Evolutionary conservation across 2,797 vertebrate genomes (phyloP), one percentile per base, ranked within the genome.

Genomic region (Megaceryle alcyon): DNA sequence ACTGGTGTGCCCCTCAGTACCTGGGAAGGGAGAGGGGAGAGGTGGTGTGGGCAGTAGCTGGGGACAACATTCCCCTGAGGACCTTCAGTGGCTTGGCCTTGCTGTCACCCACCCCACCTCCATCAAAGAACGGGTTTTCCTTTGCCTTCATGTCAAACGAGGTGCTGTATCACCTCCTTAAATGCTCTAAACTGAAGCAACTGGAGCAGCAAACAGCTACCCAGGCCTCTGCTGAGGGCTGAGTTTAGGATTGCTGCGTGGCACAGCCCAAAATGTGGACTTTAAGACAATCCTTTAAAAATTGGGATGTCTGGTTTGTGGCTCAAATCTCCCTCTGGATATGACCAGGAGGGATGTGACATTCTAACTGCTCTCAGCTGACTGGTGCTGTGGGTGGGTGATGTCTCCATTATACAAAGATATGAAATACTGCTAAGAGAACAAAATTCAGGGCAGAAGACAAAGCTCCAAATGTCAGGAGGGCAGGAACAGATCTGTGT

Each of bases 101-200:
- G 0, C 7, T 46, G 8, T 5, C 19, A 20, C 31, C 15, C 7
- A 5, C 14, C 28, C 7, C 14, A 35, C 5, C 14, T 75, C 31
- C 56, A 66, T 9, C 61, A 41, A 41, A 77, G 25, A 17, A 49
- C 81, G 70, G 1, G 33, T 2, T 78, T 80, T 72, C 33, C 28
- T 80, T 39, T 87, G 51, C 35, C 44, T 64, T 88, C 22, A 2
- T 10, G 9, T 33, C 63, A 84, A 86, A 49, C 7, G 26, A 61
- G 49, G 49, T 44, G 51, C 54, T 57, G 1, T 2, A 26, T 1
- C 68, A 25, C 25, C 35, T 81, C 79, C 25, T 83, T 14, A 60
- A 81, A 57, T 6, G 10, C 25, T 16, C 65, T 39, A 20, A 46
- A 83, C 10, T 22, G n/a, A 92, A 23, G 3, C 1, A 1, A 21